Conservation (phyloP, 2,797 vertebrate species). For the Gallirallus australis region DNA sequence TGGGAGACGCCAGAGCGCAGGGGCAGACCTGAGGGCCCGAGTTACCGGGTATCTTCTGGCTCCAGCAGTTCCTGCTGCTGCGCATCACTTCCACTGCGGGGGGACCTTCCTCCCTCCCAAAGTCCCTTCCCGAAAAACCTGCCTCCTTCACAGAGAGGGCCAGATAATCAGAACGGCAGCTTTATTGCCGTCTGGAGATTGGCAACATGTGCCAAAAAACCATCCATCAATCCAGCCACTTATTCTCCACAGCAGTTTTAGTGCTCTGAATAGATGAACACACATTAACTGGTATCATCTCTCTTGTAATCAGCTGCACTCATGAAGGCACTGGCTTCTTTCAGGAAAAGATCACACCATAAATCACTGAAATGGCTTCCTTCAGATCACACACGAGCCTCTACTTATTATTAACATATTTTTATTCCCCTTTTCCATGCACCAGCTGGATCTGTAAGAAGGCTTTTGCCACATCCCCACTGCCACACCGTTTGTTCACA, state of each 20-base stretch:
- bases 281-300: not conserved
- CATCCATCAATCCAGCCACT: not conserved
- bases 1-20: not conserved
- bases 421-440: not conserved
- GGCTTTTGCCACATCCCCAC: not conserved
- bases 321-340: not conserved
- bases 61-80: not conserved
- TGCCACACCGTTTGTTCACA: not conserved
- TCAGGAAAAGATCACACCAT: not conserved
- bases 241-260: not conserved
- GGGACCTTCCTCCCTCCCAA: not conserved
- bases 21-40: not conserved
- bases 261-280: not conserved
- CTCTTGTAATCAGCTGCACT: conserved; percentile 27
- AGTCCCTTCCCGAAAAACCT: not conserved
- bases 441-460: not conserved
- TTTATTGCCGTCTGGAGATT: not conserved
- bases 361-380: not conserved
- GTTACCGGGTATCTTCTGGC: not conserved
- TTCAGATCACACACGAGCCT: not conserved
- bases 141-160: not conserved
- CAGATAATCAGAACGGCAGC: not conserved
- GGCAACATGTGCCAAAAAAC: conserved; percentile 24
- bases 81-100: not conserved
- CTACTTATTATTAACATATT: not conserved